phyloP scores from a whole-genome alignment of 2,888 invertebrate species.

The Calliscelio sp. region DNA sequence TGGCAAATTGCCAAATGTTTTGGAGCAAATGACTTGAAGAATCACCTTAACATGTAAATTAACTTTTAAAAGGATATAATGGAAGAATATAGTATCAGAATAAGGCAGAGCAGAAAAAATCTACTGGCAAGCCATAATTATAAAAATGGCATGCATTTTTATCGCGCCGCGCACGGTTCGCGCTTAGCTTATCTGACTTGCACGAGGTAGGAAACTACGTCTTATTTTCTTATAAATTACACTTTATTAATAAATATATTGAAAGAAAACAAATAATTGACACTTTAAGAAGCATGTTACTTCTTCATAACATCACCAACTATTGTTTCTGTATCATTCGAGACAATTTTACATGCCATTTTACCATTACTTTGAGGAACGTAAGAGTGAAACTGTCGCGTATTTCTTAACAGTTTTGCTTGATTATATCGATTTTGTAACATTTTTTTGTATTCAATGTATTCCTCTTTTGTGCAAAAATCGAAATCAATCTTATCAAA shows the following conservation, averaged over 20 bases:
- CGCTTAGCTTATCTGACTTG: too few relatives aligned
- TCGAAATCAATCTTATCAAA: slow-evolving; percentile 34
- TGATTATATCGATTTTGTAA: not conserved
- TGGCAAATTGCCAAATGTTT: too few relatives aligned
- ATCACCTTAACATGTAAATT: too few relatives aligned
- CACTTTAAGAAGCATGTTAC: not conserved
- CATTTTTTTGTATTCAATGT: not conserved
- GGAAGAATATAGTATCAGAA: too few relatives aligned
- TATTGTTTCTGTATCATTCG: not conserved
- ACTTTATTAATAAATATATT: not conserved
- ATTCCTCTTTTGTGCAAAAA: slow-evolving; percentile 24
- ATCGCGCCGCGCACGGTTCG: too few relatives aligned
- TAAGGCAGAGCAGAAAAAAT: not conserved
- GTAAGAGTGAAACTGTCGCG: slow-evolving; percentile 16
- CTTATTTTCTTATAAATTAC: too few relatives aligned
- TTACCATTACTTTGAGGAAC: not conserved
- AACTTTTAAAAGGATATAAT: too few relatives aligned
- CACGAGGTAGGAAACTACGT: too few relatives aligned
- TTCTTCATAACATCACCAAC: not conserved
- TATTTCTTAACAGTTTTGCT: slow-evolving; percentile 10
- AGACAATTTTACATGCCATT: not conserved
- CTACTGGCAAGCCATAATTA: too few relatives aligned
- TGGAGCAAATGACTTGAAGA: too few relatives aligned
- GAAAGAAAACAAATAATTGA: not conserved
- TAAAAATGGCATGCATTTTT: too few relatives aligned